Evolutionary conservation across 1,140 invertebrate species (phyloP), one percentile per base, ranked within the genome.

Genomic region (Vanessa tameamea): DNA sequence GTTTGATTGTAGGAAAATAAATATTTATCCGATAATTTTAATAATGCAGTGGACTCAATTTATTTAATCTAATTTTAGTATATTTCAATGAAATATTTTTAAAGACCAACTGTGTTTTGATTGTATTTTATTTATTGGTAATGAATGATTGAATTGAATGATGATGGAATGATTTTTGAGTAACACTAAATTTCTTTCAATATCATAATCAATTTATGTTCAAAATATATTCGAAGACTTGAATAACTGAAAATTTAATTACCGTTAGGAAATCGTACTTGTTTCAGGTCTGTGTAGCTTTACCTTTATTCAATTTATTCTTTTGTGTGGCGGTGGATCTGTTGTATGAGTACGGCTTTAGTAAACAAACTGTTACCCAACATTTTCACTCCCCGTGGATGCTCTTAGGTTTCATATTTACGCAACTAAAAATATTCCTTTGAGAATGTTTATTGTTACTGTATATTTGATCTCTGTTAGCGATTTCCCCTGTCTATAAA

Each of bases 301-400:
- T 69, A 70, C 55, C 64, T 68, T 63, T 57, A 65, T 74, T 74
- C 55, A 70, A 77, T 72, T 70, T 78, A 77, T 78, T 74, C 79
- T 78, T 78, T 78, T 81, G 79, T 80, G 61, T 26, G 47, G 69
- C 63, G 51, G 53, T 71, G 48, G 47, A 13, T 61, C 31, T 66
- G 63, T 63, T 76, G 55, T 12, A n/a, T 11, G 23, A 59, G 68
- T 77, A 75, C 57, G 72, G 69, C 51, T 74, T 79, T 77, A 78
- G 76, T 78, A 79, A 81, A 81, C 78, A 81, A 77, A 76, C 72
- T 64, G 53, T 63, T 63, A 74, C 67, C 79, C 73, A 71, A 69
- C 67, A 68, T 78, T 53, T 68, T 72, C 65, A 50, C 65, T 72
- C 55, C 71, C 63, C 59, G 68, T 37, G 23, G 59, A 74, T 65